A percentile compares a stretch with the other conserved stretches of the same genome.
These are phyloP conservation scores for Gopherus flavomarginatus DNA, from an alignment of 2,113 vertebrate genomes.

Conservation along the genomic window DNA sequence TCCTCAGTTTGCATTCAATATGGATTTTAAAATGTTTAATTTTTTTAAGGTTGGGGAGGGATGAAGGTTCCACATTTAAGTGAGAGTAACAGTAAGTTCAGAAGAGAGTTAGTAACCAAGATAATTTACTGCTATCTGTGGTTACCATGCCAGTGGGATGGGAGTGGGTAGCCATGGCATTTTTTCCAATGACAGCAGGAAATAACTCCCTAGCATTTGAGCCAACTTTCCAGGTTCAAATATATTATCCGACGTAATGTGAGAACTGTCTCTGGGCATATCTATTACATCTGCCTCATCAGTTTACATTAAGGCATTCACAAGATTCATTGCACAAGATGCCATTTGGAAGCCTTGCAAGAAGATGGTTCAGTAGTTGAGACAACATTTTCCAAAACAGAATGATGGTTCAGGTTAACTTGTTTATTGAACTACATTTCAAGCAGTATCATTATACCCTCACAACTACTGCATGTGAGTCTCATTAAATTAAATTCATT, in stretches of 20 bases:
- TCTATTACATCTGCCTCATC: fast-evolving
- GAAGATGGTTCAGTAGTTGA: not conserved
- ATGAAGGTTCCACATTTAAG: not conserved
- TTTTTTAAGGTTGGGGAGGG: not conserved
- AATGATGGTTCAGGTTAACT: fast-evolving
- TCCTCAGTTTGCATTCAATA: not conserved
- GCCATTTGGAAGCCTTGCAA: not conserved
- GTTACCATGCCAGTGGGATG: too few relatives aligned
- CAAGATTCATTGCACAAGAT: not conserved
- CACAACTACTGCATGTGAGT: fast-evolving
- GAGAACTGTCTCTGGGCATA: not conserved
- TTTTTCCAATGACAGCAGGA: not conserved
- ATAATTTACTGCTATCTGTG: not conserved
- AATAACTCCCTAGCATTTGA: fast-evolving
- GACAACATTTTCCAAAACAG: not conserved
- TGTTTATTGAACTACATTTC: fast-evolving
- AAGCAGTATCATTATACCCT: not conserved
- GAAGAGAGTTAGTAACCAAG: not conserved
- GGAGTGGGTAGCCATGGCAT: not conserved
- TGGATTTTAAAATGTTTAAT: not conserved
- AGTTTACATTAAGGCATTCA: fast-evolving
- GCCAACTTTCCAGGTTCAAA: not conserved
- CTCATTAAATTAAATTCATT: not conserved
- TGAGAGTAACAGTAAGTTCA: not conserved
- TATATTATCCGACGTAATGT: fast-evolving